Base-by-base conservation (phyloP, 2,888 invertebrate species). In the Frankliniella intonsa region DNA sequence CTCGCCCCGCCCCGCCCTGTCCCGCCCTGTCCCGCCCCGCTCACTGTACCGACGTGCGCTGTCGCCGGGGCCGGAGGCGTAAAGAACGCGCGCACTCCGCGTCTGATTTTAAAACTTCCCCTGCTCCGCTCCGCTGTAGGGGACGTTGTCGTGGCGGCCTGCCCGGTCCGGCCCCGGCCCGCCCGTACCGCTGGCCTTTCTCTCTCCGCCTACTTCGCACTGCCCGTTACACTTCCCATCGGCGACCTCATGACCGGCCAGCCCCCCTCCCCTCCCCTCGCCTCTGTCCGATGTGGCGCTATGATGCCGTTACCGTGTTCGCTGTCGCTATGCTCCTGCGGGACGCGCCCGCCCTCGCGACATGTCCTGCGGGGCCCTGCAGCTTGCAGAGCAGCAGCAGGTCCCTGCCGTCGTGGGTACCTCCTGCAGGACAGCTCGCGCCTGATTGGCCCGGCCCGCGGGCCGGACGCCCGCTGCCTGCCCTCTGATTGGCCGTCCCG, bases 211-310 rank as follows among this genome's bases (percentile, higher is more conserved):
- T 22, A 76, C 69, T 76, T 76, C 69, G 25, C 69, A 76, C 69
- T 76, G 25, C 22, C 69, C 69, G 69, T 76, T 76, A 76, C 69
- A 76, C 69, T 76, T 76, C 69, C 69, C 69, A 76, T 76, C 69
- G 22, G 25, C 69, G 22, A 25, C 69, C 55, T 55, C 55, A 17
- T 55, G 55, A 55, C 55, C 55, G 7, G 55, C 2, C 55, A 2
- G n/a, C n/a, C 17, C 55, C 17, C 55, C 55, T 55, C 55, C 55
- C 38, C 38, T 11, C 7, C 51, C 12, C 9, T 9, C 12, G 51
- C 51, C 51, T 55, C 14, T 55, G 55, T 17, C 55, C 11, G 51
- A 12, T 38, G 5, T 38, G 38, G 38, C 38, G 38, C 38, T 38
- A 38, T 38, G 38, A 38, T 38, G 38, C 38, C 38, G 38, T 38